A percentile compares a stretch with the other conserved stretches of the same genome.
Conservation (phyloP, 2,797 vertebrate genomes). For the Pangasius larnaudii region DNA sequence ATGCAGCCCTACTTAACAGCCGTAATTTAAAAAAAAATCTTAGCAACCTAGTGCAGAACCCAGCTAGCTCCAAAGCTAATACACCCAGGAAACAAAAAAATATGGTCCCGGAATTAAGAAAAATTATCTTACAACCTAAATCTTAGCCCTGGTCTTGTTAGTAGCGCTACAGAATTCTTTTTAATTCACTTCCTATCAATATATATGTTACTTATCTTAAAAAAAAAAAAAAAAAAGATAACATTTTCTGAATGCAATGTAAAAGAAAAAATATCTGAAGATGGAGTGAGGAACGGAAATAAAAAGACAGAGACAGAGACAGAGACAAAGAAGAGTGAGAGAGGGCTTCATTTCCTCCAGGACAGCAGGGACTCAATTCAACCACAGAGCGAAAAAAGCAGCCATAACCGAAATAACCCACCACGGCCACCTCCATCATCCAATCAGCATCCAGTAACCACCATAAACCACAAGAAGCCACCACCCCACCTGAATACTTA, state of each 20-base stretch:
- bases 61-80: background rate
- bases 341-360: constrained; percentile 67
- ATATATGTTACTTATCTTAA: background rate
- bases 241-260: constrained; percentile 20
- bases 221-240: background rate
- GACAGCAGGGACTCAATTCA: constrained; percentile 68
- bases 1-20: background rate
- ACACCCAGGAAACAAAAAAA: background rate
- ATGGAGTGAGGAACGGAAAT: constrained; percentile 17
- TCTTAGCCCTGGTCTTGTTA: background rate
- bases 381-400: constrained; percentile 44
- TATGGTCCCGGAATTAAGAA: background rate
- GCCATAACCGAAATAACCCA: constrained; percentile 65
- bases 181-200: background rate
- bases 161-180: background rate
- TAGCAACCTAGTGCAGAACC: background rate
- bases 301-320: constrained; percentile 16
- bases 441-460: constrained; percentile 64
- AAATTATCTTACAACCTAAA: background rate
- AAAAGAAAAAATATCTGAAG: constrained; percentile 55
- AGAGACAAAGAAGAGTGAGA: constrained; percentile 16
- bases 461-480: constrained; percentile 68
- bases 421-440: constrained; percentile 64
- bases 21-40: background rate
- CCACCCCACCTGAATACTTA: constrained; percentile 79